Evolutionary conservation across 2,113 vertebrate species (phyloP), one percentile per base, ranked within the genome.

Genomic region (Embiotoca jacksoni): DNA sequence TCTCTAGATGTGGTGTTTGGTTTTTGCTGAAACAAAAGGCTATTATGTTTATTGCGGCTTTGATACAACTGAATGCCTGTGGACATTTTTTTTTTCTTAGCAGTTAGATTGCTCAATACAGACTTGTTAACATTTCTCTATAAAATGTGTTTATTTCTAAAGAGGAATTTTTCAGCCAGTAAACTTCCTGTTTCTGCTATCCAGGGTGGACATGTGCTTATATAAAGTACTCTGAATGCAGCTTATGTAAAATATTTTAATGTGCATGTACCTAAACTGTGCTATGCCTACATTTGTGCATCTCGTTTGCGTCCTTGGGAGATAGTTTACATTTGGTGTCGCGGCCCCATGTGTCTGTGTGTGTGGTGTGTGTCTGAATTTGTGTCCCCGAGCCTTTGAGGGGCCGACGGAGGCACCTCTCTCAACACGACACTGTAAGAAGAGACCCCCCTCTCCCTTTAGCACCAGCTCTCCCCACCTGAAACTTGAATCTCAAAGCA

Each of bases 401-500:
- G 82, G 82, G 77, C 92, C 84, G 91, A 93, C 85, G n/a, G 65
- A 72, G 88, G 70, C 89, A 71, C 67, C 87, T 90, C 86, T 89
- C 84, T 91, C 87, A 81, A 89, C 84, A 80, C 78, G 58, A 81
- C 72, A 11, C 78, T 87, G 92, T 93, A 92, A 94, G 91, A 44
- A 54, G 93, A 94, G 87, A 89, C 79, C 39, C 82, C 65, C 84
- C 74, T 75, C 90, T 92, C 67, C 72, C 86, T 92, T 93, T 91
- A 86, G 87, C 82, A 84, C 47, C 83, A 37, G 35, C 76, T 82
- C 72, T 70, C 58, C 75, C 83, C 81, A 75, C 78, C 75, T 84
- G 93, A 92, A 93, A 94, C 85, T 86, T 64, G 72, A 92, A 75
- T 80, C 88, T 78, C 77, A 72, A 84, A 82, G 85, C 74, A 88